Evolutionary conservation across 2,113 vertebrate species (phyloP).

Genomic region (Acinonyx jubatus): DNA sequence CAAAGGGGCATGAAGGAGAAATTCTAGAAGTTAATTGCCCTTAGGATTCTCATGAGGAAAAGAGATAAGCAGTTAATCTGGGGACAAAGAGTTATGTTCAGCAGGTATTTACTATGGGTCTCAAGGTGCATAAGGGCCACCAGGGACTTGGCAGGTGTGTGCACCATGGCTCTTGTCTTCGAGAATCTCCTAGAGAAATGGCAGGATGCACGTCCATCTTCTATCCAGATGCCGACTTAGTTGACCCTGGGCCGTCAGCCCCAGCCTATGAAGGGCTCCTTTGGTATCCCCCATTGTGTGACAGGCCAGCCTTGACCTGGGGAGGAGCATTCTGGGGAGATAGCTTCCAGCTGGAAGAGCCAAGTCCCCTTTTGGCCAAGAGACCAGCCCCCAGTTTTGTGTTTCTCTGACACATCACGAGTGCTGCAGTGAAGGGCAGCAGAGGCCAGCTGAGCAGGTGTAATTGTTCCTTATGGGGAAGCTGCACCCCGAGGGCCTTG

Average conservation of each 20-base stretch:
- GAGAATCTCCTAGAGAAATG: not conserved
- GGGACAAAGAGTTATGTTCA: not conserved
- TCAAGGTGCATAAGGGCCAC: not conserved
- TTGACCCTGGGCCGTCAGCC: not conserved
- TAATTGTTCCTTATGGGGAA: not conserved
- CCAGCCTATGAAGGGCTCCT: not conserved
- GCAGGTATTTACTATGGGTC: not conserved
- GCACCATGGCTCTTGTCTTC: not conserved
- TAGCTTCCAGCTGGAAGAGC: not conserved
- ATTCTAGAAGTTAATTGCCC: not conserved
- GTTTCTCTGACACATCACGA: not conserved
- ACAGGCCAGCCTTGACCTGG: not conserved
- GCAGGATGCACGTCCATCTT: not conserved
- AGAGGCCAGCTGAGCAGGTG: not conserved
- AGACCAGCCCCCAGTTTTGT: not conserved
- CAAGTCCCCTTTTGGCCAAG: not conserved
- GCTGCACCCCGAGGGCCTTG: not conserved
- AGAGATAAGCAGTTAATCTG: not conserved
- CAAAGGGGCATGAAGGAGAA: not conserved
- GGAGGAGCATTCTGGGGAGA: not conserved
- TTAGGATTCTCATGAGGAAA: not conserved
- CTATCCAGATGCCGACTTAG: not conserved
- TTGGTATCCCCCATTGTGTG: not conserved
- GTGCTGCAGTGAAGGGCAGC: not conserved
- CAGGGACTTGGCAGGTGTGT: not conserved